Conservation (phyloP, 2,113 vertebrate species). For the Globicephala melas region DNA sequence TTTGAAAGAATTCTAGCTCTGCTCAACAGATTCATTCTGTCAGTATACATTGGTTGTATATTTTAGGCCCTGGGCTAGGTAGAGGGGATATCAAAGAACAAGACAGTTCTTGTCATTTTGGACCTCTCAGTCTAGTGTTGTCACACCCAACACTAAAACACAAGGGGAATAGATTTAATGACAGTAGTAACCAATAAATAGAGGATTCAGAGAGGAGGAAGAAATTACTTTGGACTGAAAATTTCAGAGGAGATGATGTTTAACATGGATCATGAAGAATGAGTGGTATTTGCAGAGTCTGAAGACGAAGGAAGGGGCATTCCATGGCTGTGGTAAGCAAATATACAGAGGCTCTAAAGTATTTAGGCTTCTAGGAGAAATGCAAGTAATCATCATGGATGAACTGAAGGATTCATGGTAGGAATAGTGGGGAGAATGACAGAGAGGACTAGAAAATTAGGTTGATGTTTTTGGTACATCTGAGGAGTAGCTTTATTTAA, state of each 20-base stretch:
- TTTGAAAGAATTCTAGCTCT: neutral
- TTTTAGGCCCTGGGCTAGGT: neutral
- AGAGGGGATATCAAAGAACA: neutral
- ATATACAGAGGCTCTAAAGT: neutral
- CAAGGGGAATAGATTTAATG: neutral
- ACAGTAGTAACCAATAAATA: neutral
- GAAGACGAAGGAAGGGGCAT: neutral
- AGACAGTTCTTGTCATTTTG: neutral
- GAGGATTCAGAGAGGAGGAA: neutral
- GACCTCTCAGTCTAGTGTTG: neutral
- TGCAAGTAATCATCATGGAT: neutral
- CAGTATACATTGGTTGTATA: neutral
- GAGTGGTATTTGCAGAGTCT: neutral
- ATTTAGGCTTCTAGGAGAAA: neutral
- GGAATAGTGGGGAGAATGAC: neutral
- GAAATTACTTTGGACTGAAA: neutral
- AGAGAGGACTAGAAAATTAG: neutral
- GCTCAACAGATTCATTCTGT: slow-evolving; percentile 12
- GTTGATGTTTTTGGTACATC: neutral
- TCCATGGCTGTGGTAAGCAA: neutral
- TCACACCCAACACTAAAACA: neutral
- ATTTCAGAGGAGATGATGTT: neutral
- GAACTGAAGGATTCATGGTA: neutral
- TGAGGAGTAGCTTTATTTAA: neutral
- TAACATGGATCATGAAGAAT: neutral